phyloP scores from a whole-genome alignment of 2,888 invertebrate species.

The Lasioglossum calceatum region DNA sequence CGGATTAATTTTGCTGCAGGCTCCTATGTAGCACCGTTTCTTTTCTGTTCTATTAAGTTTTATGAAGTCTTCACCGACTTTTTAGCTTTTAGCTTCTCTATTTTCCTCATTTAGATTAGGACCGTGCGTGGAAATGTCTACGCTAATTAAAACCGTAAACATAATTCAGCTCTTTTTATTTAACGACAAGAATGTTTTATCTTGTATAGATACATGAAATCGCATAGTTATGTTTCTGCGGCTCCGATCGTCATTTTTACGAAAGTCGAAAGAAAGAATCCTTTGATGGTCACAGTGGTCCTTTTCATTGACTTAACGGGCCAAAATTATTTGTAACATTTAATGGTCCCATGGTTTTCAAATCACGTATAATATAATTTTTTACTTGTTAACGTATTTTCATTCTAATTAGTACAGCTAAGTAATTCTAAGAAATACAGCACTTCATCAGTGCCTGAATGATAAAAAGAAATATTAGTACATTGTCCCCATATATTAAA shows the following conservation, averaged over 20 bases:
- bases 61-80: slow-evolving; percentile 7
- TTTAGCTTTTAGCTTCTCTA: not conserved
- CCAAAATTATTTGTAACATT: no score
- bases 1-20: not conserved
- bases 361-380: no score
- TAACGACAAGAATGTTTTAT: not conserved
- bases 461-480: no score
- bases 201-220: not conserved
- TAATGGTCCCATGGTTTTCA: no score
- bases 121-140: not conserved
- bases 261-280: not conserved
- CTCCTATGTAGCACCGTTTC: not conserved
- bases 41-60: not conserved
- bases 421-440: no score
- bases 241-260: not conserved
- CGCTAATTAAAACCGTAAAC: not conserved
- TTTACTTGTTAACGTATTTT: no score
- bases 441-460: no score
- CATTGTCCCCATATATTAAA: no score
- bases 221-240: not conserved
- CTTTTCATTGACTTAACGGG: no score
- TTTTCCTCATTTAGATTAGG: not conserved
- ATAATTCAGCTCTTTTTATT: not conserved
- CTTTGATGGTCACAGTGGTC: no score
- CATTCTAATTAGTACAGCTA: no score